These are phyloP conservation scores for Characodon lateralis DNA, from an alignment of 2,797 vertebrate species.

Conservation along the genomic window DNA sequence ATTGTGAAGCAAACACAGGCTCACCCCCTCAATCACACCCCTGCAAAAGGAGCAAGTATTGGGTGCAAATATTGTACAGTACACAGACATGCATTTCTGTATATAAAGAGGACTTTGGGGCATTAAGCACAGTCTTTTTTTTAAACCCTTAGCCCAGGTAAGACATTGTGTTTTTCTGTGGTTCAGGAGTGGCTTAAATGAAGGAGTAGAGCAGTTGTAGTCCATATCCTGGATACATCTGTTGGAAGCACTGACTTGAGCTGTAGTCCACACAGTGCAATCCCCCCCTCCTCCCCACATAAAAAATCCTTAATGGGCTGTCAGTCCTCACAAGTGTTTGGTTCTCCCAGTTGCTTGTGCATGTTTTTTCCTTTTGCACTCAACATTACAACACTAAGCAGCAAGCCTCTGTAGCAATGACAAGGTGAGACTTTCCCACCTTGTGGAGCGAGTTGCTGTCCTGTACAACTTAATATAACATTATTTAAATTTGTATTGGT, in stretches of 20 bases:
- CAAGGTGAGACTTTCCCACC: background rate
- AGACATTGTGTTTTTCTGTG: background rate
- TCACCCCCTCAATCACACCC: background rate
- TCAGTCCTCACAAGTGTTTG: background rate
- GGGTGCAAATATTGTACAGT: background rate
- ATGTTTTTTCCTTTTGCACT: background rate
- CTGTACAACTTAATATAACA: background rate
- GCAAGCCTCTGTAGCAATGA: background rate
- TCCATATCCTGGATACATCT: background rate
- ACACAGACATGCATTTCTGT: background rate
- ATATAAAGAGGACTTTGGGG: background rate
- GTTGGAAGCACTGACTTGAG: background rate
- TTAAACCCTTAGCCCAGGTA: background rate
- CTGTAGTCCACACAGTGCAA: background rate
- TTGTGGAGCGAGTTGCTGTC: background rate
- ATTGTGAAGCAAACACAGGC: background rate
- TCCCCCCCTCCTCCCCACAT: background rate
- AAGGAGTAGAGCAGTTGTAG: background rate
- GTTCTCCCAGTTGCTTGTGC: background rate
- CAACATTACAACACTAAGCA: background rate
- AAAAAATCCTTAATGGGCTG: background rate
- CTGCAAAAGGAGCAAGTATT: background rate
- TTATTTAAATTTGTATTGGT: background rate
- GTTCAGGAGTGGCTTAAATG: background rate
- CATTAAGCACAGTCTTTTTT: background rate